Conservation (phyloP, 2,888 invertebrate species). For the Reticulitermes lucifugus region DNA sequence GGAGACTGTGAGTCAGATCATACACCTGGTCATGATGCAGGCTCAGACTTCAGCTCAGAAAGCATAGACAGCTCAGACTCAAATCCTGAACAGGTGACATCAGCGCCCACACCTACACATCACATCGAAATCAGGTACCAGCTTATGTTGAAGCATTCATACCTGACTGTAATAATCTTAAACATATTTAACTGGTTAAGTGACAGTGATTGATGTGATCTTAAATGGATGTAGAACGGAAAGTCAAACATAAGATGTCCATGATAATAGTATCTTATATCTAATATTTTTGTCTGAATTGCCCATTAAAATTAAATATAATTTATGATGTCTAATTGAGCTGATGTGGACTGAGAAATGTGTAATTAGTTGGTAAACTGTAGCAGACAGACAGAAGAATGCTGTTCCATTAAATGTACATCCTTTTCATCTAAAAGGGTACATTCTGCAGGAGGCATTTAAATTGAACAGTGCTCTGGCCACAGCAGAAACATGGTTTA, state of each 20-base stretch:
- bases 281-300: background rate
- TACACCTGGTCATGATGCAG: background rate
- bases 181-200: no score
- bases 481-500: no score
- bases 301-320: no score
- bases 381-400: no score
- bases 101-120: slow-evolving; percentile 29
- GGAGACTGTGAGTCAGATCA: slow-evolving; percentile 14
- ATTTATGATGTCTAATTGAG: background rate
- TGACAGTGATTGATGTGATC: no score
- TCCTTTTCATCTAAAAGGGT: no score
- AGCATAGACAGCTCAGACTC: background rate
- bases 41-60: slow-evolving; percentile 15
- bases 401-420: no score
- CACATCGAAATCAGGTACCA: slow-evolving; percentile 41
- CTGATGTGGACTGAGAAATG: background rate
- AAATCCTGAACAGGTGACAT: slow-evolving; percentile 20
- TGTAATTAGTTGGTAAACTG: background rate
- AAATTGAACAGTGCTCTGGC: no score
- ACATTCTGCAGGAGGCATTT: no score
- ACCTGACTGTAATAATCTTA: background rate
- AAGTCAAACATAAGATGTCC: background rate
- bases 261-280: background rate
- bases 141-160: background rate
- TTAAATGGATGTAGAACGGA: no score